Conservation (phyloP, 2,797 vertebrate genomes). For the Gobionotothen gibberifrons region DNA sequence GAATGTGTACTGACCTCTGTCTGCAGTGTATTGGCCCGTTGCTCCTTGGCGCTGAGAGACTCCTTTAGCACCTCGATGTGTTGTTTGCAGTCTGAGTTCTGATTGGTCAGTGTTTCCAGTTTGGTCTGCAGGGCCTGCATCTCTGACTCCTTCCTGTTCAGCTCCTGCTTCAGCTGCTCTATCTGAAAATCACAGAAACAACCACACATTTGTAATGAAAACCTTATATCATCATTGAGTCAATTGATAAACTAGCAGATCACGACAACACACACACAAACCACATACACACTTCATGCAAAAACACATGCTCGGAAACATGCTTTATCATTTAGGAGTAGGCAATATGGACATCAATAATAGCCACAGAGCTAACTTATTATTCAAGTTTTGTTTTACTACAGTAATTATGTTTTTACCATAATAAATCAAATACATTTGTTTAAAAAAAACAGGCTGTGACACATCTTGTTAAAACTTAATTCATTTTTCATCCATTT, state of each 20-base stretch:
- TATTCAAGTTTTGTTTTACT: neutral
- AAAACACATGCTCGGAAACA: constrained; percentile 8
- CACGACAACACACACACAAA: constrained; percentile 3
- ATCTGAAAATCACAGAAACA: constrained; percentile 83
- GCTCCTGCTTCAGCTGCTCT: constrained; percentile 95
- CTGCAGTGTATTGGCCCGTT: constrained; percentile 95
- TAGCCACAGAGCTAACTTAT: neutral
- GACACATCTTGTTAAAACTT: neutral
- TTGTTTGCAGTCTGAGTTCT: constrained; percentile 99
- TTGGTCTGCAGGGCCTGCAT: constrained; percentile 99
- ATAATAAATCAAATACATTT: neutral
- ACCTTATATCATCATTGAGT: constrained; percentile 15
- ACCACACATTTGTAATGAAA: constrained; percentile 13
- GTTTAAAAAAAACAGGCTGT: neutral
- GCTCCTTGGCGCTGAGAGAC: constrained; percentile 98
- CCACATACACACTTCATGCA: neutral
- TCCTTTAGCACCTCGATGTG: constrained; percentile 99
- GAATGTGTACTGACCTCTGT: constrained; percentile 89
- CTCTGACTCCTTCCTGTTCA: constrained; percentile 97
- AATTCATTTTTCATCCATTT: neutral
- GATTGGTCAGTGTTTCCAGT: constrained; percentile 97
- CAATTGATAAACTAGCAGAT: constrained; percentile 7
- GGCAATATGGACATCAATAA: neutral
- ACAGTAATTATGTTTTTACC: neutral
- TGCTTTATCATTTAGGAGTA: neutral